These are phyloP conservation scores for Paratrypauchen microcephalus DNA, from an alignment of 2,797 vertebrate species.

Conservation along the genomic window DNA sequence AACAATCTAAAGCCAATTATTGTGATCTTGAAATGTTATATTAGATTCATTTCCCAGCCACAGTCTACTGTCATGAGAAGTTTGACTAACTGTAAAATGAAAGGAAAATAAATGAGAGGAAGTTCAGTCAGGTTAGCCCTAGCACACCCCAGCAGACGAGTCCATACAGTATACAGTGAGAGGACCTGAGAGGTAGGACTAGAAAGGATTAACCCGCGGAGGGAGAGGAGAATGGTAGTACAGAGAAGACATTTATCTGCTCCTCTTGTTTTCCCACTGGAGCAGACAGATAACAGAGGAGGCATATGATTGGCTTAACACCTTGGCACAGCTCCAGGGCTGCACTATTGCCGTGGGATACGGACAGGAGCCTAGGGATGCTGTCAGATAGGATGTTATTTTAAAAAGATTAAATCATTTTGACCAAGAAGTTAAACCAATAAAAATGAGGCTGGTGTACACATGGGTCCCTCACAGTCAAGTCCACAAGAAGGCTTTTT, in stretches of 20 bases:
- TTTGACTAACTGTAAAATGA: not conserved
- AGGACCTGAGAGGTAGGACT: conserved; percentile 37
- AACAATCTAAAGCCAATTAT: too few relatives aligned
- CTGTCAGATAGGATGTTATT: conserved; percentile 49
- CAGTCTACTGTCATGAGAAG: not conserved
- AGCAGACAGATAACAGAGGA: conserved; percentile 62
- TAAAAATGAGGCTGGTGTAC: conserved; percentile 18
- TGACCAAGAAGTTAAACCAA: conserved; percentile 33
- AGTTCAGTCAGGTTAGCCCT: not conserved
- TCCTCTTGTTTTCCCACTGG: conserved; percentile 60
- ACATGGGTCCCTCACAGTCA: conserved; percentile 22
- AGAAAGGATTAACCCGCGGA: conserved; percentile 51
- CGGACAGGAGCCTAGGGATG: conserved; percentile 46
- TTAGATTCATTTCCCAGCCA: not conserved
- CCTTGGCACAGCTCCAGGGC: conserved; percentile 50
- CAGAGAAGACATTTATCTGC: conserved; percentile 63
- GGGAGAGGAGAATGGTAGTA: conserved; percentile 50
- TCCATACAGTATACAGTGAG: not conserved
- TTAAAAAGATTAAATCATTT: conserved; percentile 50
- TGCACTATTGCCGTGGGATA: conserved; percentile 45
- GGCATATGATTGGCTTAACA: conserved; percentile 63
- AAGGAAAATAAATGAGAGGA: not conserved
- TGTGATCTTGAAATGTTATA: not conserved
- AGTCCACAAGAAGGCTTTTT: conserved; percentile 18
- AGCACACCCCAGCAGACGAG: not conserved